Evolutionary conservation across 2,797 vertebrate genomes (phyloP).

Genomic region (Pseudochirops corinnae): DNA sequence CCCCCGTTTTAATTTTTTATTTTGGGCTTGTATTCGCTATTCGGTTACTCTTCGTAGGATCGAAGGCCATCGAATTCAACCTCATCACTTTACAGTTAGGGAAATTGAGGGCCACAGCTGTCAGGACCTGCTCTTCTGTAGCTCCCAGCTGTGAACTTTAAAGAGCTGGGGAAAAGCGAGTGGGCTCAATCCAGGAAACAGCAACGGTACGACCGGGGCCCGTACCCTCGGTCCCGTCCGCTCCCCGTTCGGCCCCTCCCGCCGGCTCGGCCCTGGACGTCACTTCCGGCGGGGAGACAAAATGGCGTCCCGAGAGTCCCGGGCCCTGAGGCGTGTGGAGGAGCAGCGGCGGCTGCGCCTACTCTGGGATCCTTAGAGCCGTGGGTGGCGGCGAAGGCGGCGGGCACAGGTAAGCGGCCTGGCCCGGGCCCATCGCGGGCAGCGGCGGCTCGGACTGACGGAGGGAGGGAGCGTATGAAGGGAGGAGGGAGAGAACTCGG

Average conservation of each 20-base stretch:
- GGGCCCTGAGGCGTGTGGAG: conserved; percentile 72
- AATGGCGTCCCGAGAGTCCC: conserved; percentile 84
- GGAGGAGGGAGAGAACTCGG: not conserved
- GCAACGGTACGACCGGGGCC: not conserved
- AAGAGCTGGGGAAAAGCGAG: not conserved
- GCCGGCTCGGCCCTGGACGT: conserved; percentile 69
- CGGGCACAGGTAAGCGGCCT: not conserved
- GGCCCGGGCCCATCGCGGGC: not conserved
- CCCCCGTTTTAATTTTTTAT: not conserved
- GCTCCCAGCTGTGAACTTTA: not conserved
- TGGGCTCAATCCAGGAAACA: not conserved
- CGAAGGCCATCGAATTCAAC: not conserved
- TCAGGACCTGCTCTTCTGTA: rapidly evolving
- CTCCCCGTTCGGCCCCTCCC: not conserved
- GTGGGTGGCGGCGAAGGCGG: conserved; percentile 10
- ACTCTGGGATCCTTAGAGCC: conserved; percentile 57
- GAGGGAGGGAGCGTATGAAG: not conserved
- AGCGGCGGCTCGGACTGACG: not conserved
- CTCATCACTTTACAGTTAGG: not conserved
- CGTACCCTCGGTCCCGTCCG: not conserved
- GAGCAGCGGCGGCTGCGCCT: conserved; percentile 36
- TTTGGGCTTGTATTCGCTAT: not conserved
- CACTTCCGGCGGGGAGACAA: conserved; percentile 86
- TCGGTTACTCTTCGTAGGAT: not conserved
- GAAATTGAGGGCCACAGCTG: not conserved